Conservation (phyloP, 1,140 invertebrate genomes). For the Galendromus occidentalis region DNA sequence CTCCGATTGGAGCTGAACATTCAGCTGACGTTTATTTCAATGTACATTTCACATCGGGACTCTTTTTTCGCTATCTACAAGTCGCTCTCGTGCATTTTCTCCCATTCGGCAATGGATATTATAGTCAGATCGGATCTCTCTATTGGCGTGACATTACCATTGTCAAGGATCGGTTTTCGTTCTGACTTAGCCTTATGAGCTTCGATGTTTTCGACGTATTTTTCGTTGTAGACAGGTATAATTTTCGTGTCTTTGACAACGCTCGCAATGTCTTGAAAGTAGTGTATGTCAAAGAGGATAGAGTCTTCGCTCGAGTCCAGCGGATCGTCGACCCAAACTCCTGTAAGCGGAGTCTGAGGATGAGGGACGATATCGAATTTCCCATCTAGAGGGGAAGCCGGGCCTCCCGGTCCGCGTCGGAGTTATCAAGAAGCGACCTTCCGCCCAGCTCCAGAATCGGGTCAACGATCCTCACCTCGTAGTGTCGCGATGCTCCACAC, state of each 20-base stretch:
- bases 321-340: background rate
- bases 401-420: background rate
- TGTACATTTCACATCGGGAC: no score
- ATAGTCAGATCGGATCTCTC: no score
- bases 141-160: no score
- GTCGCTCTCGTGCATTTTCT: no score
- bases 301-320: background rate
- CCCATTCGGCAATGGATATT: no score
- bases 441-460: background rate
- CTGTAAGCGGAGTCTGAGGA: background rate
- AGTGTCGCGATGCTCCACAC: background rate
- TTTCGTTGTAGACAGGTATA: no score
- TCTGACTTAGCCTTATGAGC: no score
- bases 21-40: no score
- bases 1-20: no score
- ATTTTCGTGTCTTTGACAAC: background rate
- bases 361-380: background rate
- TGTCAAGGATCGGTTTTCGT: no score
- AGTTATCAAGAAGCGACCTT: background rate
- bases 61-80: no score
- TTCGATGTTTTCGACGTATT: no score
- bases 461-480: background rate
- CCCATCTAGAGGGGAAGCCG: background rate
- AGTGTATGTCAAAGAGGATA: background rate
- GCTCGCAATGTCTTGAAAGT: background rate